Conservation (phyloP, 1,140 invertebrate species). For the Rhopalosiphum padi region DNA sequence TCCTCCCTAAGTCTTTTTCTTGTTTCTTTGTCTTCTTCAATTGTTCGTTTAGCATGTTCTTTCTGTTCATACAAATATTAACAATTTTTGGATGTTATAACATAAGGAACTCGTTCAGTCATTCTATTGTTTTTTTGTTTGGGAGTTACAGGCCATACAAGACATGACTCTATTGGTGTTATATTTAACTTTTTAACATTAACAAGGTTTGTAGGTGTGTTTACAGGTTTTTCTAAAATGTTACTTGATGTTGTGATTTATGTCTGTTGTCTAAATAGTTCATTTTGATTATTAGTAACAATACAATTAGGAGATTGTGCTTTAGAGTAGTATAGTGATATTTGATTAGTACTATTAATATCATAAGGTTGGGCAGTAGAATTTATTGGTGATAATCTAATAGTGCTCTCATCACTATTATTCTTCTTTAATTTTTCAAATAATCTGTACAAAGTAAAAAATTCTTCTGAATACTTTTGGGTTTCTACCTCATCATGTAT, state of each 20-base stretch:
- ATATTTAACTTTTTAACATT: constrained; percentile 20
- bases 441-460: constrained; percentile 2
- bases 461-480: constrained; percentile 9
- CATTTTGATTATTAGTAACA: neutral
- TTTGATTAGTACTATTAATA: neutral
- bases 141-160: constrained; percentile 16
- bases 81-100: constrained; percentile 29
- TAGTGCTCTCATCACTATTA: constrained; percentile 18
- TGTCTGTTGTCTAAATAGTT: neutral
- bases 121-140: neutral
- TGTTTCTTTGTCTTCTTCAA: constrained; percentile 3
- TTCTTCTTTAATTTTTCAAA: constrained; percentile 21
- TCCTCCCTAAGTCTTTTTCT: constrained; percentile 12
- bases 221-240: neutral
- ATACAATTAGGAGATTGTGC: no score
- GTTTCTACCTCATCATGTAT: neutral
- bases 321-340: neutral
- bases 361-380: neutral
- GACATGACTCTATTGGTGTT: constrained; percentile 13
- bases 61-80: constrained; percentile 1
- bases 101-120: neutral
- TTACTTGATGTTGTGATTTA: neutral
- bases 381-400: neutral
- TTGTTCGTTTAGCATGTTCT: neutral
- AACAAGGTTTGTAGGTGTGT: neutral